Evolutionary conservation across 2,797 vertebrate species (phyloP), one percentile per base, ranked within the genome.

Genomic region (Florisuga fusca): DNA sequence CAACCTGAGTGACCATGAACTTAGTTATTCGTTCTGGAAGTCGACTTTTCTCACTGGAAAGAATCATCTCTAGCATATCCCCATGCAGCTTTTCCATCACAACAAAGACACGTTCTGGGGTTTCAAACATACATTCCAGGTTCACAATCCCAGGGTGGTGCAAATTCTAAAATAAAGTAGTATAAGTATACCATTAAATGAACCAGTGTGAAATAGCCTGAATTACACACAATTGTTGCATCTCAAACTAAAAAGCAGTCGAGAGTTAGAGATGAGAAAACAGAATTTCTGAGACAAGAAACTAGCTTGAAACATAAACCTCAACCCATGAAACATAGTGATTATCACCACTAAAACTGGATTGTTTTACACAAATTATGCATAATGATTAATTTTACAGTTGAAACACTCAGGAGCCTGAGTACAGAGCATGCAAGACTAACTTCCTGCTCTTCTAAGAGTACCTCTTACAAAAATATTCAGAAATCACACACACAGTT

Each of bases 31-130:
- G 98, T 92, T 99, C 99, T 7, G 99, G 99, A 94, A 99, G 98
- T 87, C 99, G 98, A 97, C 99, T 99, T 97, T 99, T 99, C 97
- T 99, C 99, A 55, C 99, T 99, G 74, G 99, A 99, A 59, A 99
- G 97, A 97, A 99, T 99, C 99, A 99, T 99, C 97, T 99, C 99
- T 96, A 99, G 97, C 99, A 99, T 99, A 98, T 99, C 99, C 23
- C 99, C 99, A 10, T 99, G 99, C 72, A 99, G 98, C 96, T 99
- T 99, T 97, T 99, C 99, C 99, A 99, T 99, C 92, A 99, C 99
- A 25, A 99, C 99, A 94, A 99, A 99, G 89, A 99, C 99, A 57
- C 99, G 98, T 97, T 99, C 99, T 0, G 99, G 99, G 3, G 99
- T 99, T 98, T 99, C 99, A 92, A 99, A 99, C 99, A 99, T 99